Evolutionary conservation across 2,113 vertebrate genomes (phyloP).

Genomic region (Capra hircus): DNA sequence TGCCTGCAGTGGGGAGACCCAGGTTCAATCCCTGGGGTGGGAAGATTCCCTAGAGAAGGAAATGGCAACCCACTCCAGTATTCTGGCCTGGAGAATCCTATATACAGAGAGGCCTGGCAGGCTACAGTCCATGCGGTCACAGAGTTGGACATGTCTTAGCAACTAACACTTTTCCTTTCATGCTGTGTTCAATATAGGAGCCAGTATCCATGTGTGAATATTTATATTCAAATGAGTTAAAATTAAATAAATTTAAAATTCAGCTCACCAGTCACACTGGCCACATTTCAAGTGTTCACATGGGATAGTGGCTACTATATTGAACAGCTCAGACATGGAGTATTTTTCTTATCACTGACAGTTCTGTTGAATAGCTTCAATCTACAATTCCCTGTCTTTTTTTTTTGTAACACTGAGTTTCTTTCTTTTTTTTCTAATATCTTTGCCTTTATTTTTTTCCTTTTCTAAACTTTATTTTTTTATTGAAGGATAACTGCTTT

Average conservation of each 20-base stretch:
- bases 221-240: background rate
- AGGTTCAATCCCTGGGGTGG: background rate
- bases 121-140: background rate
- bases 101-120: background rate
- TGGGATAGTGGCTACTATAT: background rate
- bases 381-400: background rate
- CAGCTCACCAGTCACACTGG: background rate
- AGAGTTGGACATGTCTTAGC: background rate
- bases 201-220: background rate
- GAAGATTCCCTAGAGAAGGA: background rate
- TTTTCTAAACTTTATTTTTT: background rate
- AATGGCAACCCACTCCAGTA: background rate
- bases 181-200: background rate
- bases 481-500: background rate
- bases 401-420: background rate
- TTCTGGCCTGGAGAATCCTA: background rate
- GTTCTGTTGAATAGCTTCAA: background rate
- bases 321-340: background rate
- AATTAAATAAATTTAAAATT: background rate
- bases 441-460: background rate
- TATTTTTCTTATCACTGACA: background rate
- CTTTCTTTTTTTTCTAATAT: background rate
- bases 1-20: background rate
- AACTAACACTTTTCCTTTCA: background rate
- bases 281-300: background rate